A percentile compares a stretch with the other conserved stretches of the same genome.
Evolutionary conservation across 2,888 invertebrate genomes (phyloP).

Genomic region (Drosophila stalkeri): DNA sequence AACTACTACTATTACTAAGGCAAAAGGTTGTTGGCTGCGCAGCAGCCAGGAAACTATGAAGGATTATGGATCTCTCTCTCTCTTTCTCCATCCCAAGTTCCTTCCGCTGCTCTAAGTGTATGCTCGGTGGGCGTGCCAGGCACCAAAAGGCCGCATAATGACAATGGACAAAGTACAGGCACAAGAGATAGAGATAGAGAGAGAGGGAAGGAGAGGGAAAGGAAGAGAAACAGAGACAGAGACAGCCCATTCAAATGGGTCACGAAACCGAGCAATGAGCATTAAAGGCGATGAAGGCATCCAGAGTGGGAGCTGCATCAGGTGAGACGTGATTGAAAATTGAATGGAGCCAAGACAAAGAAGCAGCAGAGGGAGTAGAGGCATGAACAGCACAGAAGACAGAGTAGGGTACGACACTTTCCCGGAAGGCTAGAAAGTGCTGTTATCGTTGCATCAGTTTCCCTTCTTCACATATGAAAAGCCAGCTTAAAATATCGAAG

Average conservation of each 20-base stretch:
- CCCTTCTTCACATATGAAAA: slow-evolving; percentile 19
- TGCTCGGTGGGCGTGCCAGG: slow-evolving; percentile 9
- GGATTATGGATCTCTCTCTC: slow-evolving; percentile 56
- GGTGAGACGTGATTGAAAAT: slow-evolving; percentile 47
- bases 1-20: slow-evolving; percentile 44
- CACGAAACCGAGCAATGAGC: slow-evolving; percentile 38
- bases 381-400: not conserved
- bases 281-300: slow-evolving; percentile 27
- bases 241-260: slow-evolving; percentile 50
- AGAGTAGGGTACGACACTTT: not conserved
- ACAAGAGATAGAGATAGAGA: not conserved
- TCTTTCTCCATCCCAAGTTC: slow-evolving; percentile 10
- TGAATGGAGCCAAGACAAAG: slow-evolving; percentile 24
- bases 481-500: slow-evolving; percentile 32
- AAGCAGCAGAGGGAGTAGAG: not conserved
- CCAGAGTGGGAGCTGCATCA: slow-evolving; percentile 13
- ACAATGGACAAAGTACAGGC: slow-evolving; percentile 51
- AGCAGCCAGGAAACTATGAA: slow-evolving; percentile 69
- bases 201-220: too few species aligned
- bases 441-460: slow-evolving; percentile 36
- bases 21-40: slow-evolving; percentile 70
- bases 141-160: slow-evolving; percentile 56
- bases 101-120: slow-evolving; percentile 17
- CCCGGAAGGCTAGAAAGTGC: slow-evolving; percentile 36
- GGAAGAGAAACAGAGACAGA: not conserved